These are phyloP conservation scores for Lithophane ornitopus DNA, from an alignment of 2,888 invertebrate genomes.

Conservation along the genomic window DNA sequence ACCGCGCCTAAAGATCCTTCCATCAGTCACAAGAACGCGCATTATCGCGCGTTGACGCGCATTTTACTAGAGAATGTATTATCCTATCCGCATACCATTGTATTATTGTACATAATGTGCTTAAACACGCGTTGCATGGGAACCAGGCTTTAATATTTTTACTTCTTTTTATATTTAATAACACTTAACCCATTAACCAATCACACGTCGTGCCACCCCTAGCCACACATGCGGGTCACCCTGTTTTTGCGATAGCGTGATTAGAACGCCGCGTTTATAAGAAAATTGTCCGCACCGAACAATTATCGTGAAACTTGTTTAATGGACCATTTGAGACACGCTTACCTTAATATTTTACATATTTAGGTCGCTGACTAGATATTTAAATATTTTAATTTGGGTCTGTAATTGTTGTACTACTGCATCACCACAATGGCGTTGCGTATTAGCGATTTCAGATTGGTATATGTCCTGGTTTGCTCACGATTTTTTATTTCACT, in stretches of 20 bases:
- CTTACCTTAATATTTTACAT: slow-evolving; percentile 42
- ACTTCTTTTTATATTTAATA: neutral
- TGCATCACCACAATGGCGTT: neutral
- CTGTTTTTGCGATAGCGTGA: slow-evolving; percentile 73
- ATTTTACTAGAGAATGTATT: neutral
- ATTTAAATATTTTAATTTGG: slow-evolving; percentile 7
- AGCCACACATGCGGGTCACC: slow-evolving; percentile 68
- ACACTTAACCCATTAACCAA: slow-evolving; percentile 23
- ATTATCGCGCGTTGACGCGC: neutral
- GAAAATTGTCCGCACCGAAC: slow-evolving; percentile 71
- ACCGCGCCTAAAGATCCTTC: no score
- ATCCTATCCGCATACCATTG: neutral
- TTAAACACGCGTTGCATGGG: neutral
- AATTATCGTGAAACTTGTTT: slow-evolving; percentile 69
- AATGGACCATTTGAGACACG: slow-evolving; percentile 56
- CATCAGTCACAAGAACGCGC: neutral
- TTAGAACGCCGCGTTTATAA: slow-evolving; percentile 71
- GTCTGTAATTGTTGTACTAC: neutral
- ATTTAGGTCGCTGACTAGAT: slow-evolving; percentile 40
- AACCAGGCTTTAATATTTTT: neutral
- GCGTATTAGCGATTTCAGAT: neutral
- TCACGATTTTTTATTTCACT: neutral
- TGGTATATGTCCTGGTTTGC: neutral
- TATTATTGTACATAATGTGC: no score
- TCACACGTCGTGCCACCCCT: slow-evolving; percentile 54